These are phyloP conservation scores for Moxostoma hubbsi DNA, from an alignment of 2,797 vertebrate species.

Conservation along the genomic window DNA sequence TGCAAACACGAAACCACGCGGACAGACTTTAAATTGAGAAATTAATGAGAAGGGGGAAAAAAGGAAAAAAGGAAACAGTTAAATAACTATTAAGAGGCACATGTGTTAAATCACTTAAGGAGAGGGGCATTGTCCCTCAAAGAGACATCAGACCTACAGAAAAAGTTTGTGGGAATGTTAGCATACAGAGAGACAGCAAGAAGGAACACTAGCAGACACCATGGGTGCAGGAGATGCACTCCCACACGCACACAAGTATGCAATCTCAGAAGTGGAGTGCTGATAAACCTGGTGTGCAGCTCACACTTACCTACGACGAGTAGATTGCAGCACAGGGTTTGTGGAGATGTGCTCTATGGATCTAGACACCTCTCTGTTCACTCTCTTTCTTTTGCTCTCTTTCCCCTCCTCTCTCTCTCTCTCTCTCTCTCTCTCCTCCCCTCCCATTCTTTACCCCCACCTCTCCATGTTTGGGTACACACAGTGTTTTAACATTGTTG, in stretches of 20 bases:
- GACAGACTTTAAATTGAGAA: slow-evolving; percentile 16
- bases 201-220: slow-evolving; percentile 23
- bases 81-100: slow-evolving; percentile 26
- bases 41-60: slow-evolving; percentile 20
- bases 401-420: slow-evolving; percentile 53
- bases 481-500: background rate
- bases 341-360: slow-evolving; percentile 60
- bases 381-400: slow-evolving; percentile 36
- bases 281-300: background rate
- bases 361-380: slow-evolving; percentile 48
- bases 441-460: slow-evolving; percentile 44
- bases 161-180: slow-evolving; percentile 27
- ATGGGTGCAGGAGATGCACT: background rate
- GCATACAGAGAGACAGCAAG: slow-evolving; percentile 1
- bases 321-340: slow-evolving; percentile 55
- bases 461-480: slow-evolving; percentile 55
- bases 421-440: slow-evolving; percentile 49
- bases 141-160: slow-evolving; percentile 20
- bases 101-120: slow-evolving; percentile 55
- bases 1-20: slow-evolving; percentile 38
- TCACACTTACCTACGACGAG: slow-evolving; percentile 72
- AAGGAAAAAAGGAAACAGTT: slow-evolving; percentile 1
- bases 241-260: slow-evolving; percentile 20
- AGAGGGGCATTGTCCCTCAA: slow-evolving; percentile 35
- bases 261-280: background rate